These are phyloP conservation scores for Oceanodroma tethys DNA, from an alignment of 2,113 vertebrate species.

Conservation along the genomic window DNA sequence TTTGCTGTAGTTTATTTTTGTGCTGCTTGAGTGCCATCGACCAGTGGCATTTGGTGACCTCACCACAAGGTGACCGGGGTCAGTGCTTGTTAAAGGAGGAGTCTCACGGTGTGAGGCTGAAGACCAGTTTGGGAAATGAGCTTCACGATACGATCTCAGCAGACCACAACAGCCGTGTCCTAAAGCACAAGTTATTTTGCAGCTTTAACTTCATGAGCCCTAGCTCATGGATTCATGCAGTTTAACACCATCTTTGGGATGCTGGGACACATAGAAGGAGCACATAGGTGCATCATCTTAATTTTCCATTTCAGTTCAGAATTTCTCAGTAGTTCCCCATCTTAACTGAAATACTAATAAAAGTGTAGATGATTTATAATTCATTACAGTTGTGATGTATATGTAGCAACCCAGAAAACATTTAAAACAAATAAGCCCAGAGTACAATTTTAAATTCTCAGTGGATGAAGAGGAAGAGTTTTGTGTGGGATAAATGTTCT, in stretches of 20 bases:
- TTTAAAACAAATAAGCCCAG: neutral
- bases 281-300: neutral
- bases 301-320: neutral
- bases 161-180: neutral
- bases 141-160: neutral
- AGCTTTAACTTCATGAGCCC: neutral
- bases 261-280: neutral
- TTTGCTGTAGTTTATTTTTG: conserved; percentile 41
- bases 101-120: neutral
- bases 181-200: neutral
- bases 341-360: neutral
- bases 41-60: neutral
- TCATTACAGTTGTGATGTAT: neutral
- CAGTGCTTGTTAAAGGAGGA: neutral
- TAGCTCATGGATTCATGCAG: neutral
- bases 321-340: neutral
- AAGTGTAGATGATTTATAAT: neutral
- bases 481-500: neutral
- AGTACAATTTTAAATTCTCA: neutral
- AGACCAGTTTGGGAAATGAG: neutral
- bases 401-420: neutral
- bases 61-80: neutral
- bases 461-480: neutral
- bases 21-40: neutral
- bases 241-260: neutral